Percentiles rank a stretch among this genome's conserved stretches.
Conservation (phyloP, 2,113 vertebrate genomes). For the Catharus fuscescens region DNA sequence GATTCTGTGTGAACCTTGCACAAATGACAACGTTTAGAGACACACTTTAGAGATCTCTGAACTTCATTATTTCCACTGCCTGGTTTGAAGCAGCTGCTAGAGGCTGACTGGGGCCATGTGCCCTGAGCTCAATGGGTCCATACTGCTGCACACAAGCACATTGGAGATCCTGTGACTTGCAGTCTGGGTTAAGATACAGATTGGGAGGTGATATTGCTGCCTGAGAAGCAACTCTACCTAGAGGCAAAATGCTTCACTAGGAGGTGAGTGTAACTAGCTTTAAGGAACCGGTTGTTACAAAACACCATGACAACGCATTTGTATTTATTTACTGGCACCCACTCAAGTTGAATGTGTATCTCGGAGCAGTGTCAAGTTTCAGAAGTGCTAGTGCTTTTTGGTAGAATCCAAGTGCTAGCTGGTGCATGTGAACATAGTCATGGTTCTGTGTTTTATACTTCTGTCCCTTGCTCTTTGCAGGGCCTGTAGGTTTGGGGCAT, state of each 20-base stretch:
- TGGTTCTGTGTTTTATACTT: background rate
- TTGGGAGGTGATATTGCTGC: background rate
- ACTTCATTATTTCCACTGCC: background rate
- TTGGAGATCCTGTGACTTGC: background rate
- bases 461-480: background rate
- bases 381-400: background rate
- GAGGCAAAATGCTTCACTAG: slow-evolving; percentile 10
- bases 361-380: slow-evolving; percentile 21
- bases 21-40: background rate
- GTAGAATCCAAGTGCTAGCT: background rate
- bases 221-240: background rate
- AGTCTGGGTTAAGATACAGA: background rate
- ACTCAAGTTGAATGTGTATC: background rate
- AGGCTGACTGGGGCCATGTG: background rate
- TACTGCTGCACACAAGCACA: rapidly evolving
- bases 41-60: background rate
- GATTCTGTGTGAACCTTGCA: background rate
- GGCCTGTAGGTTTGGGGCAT: background rate
- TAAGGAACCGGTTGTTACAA: background rate
- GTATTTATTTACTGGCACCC: slow-evolving; percentile 45
- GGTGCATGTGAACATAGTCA: background rate
- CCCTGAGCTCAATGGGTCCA: background rate
- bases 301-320: slow-evolving; percentile 33
- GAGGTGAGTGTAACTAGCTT: background rate
- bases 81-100: background rate